Evolutionary conservation across 2,113 vertebrate genomes (phyloP).

Genomic region (Malurus melanocephalus): DNA sequence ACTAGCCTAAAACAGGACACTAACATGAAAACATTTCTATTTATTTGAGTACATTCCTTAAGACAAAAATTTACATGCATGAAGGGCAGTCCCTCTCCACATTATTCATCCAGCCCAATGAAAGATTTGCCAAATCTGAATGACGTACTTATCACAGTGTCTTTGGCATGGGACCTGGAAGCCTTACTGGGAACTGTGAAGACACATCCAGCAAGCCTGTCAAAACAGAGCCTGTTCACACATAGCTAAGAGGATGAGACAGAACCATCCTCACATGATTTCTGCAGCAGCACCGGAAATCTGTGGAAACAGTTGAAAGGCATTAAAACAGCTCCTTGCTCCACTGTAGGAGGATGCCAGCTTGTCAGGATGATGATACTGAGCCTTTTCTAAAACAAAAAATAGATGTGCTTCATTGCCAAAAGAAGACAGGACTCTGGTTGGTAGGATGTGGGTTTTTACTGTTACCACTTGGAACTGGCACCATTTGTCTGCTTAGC

Average conservation of each 20-base stretch:
- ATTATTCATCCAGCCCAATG: background rate
- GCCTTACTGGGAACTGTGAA: conserved; percentile 41
- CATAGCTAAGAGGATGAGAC: conserved; percentile 23
- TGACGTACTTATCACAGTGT: conserved; percentile 23
- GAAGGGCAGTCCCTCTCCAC: background rate
- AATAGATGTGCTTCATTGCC: background rate
- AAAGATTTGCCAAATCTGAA: background rate
- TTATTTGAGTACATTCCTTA: background rate
- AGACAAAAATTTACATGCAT: background rate
- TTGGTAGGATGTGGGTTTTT: background rate
- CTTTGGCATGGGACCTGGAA: conserved; percentile 46
- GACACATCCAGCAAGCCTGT: conserved; percentile 39
- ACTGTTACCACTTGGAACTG: background rate
- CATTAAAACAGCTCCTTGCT: background rate
- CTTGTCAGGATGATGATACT: background rate
- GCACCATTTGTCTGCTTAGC: background rate
- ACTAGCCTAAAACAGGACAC: background rate
- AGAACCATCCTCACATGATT: conserved; percentile 39
- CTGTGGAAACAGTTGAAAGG: background rate
- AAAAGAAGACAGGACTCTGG: background rate
- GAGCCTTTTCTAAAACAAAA: background rate
- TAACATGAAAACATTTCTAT: conserved; percentile 4
- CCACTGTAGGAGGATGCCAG: background rate
- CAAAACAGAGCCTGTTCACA: conserved; percentile 49
- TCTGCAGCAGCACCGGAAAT: background rate